These are phyloP conservation scores for Aurelia coerulea DNA, from an alignment of 30 jellyfish, hydroid and myxozoan species.

Conservation along the genomic window DNA sequence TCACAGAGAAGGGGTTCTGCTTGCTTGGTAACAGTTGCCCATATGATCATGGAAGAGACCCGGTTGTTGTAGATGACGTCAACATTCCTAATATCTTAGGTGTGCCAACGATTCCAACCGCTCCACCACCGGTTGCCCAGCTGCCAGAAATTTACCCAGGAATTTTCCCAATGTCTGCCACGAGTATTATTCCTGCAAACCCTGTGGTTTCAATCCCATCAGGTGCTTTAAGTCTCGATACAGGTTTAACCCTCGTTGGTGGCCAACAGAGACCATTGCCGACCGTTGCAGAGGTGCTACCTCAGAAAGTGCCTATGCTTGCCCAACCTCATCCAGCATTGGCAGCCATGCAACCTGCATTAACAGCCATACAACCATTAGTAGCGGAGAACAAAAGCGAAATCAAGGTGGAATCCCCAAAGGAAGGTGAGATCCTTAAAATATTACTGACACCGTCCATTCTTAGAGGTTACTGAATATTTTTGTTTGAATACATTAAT, in stretches of 20 bases:
- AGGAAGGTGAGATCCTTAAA: slow-evolving; percentile 18
- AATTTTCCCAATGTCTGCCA: slow-evolving; percentile 52
- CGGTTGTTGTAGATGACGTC: slow-evolving; percentile 87
- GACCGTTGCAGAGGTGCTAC: slow-evolving; percentile 76
- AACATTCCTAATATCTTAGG: slow-evolving; percentile 81
- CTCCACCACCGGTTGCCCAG: slow-evolving; percentile 55
- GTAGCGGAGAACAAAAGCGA: slow-evolving; percentile 22
- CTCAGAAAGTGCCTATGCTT: slow-evolving; percentile 58
- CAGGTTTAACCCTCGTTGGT: slow-evolving; percentile 85
- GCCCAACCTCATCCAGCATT: slow-evolving; percentile 57
- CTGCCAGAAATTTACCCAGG: slow-evolving; percentile 60
- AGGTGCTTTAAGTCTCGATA: slow-evolving; percentile 58
- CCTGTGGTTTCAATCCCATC: slow-evolving; percentile 79
- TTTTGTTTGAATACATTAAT: no score
- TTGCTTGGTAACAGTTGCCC: slow-evolving; percentile 97
- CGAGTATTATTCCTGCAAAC: slow-evolving; percentile 45
- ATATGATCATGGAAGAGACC: slow-evolving; percentile 96
- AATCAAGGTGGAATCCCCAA: slow-evolving; percentile 3
- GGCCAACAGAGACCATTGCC: slow-evolving; percentile 97
- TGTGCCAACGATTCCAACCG: slow-evolving; percentile 66
- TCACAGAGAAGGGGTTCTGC: slow-evolving; percentile 91
- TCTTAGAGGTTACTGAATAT: no score
- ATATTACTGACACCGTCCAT: no score
- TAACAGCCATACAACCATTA: slow-evolving; percentile 53
- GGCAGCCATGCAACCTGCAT: slow-evolving; percentile 50